Evolutionary conservation across 2,113 vertebrate species (phyloP), one percentile per base, ranked within the genome.

Genomic region (Platichthys flesus): DNA sequence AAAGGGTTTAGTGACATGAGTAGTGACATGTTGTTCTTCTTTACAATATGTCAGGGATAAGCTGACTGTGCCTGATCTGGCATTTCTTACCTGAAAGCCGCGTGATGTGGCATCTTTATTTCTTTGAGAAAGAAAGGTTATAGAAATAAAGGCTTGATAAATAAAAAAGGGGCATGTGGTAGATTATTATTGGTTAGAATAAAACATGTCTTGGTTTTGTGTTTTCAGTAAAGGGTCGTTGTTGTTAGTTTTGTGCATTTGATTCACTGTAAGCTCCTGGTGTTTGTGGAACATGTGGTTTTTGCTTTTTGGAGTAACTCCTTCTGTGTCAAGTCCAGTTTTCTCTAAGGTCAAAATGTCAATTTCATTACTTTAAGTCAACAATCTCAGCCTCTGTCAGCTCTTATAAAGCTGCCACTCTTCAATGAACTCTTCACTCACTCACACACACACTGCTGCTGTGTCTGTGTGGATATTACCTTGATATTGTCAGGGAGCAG

Each of bases 381-480:
- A 66, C 21, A 65, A 64, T 59, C 42, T 54, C 42, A 16, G 28
- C 47, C n/a, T 35, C 55, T 68, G 35, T 26, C n/a, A 70, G 66
- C 16, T 67, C 24, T 45, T 47, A 3, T 26, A 58, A 74, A 62
- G 66, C 61, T 55, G 26, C 45, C 24, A 5, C 16, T 2, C 51
- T 20, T 49, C 49, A 82, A 58, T 61, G 15, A 61, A 24, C 21
- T 63, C 9, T 52, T 52, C 23, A 57, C 55, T 26, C 23, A 31
- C 56, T 8, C 21, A 58, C 21, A 24, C 10, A 52, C 68, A 64
- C 26, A 14, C 35, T 23, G 15, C 28, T 20, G 5, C 18, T 71
- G 68, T 57, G 90, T 60, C 59, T 94, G 76, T 89, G 92, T 82
- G 92, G 95, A 94, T 93, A 94, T 90, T 81, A 84, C 81, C 82